These are phyloP conservation scores for Zelleria hepariella DNA, from an alignment of 2,888 invertebrate genomes.

Conservation along the genomic window DNA sequence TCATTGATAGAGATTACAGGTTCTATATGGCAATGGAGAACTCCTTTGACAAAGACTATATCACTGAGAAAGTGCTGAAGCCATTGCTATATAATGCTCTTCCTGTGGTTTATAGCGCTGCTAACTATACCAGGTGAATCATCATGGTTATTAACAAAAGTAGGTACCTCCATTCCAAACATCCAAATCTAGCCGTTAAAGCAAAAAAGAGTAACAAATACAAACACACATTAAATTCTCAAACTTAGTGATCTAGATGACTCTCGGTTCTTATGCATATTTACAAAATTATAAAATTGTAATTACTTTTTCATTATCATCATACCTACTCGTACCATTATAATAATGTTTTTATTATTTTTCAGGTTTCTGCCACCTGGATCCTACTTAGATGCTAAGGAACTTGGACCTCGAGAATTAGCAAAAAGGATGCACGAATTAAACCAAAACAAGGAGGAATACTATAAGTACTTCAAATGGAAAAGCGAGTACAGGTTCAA, in stretches of 20 bases:
- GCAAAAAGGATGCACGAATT: not conserved
- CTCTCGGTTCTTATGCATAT: too few species aligned
- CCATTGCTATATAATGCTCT: constrained; percentile 37
- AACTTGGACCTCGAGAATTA: not conserved
- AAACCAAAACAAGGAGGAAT: not conserved
- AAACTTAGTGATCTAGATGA: too few species aligned
- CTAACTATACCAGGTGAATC: constrained; percentile 41
- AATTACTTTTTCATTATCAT: too few species aligned
- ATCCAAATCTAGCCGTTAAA: too few species aligned
- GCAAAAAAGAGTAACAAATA: too few species aligned
- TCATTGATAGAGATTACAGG: constrained; percentile 43
- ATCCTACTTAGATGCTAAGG: not conserved
- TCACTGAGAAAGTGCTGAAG: constrained; percentile 39
- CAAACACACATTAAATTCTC: too few species aligned
- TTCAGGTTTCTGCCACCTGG: not conserved
- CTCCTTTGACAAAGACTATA: constrained; percentile 37
- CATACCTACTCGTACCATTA: too few species aligned
- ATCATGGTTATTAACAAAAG: too few species aligned
- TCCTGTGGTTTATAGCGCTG: constrained; percentile 42
- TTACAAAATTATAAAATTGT: too few species aligned
- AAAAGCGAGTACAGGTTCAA: constrained; percentile 3
- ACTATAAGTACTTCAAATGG: constrained; percentile 6
- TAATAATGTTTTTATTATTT: not conserved
- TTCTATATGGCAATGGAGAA: constrained; percentile 53
- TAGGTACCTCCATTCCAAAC: too few species aligned